Conservation (phyloP, 2,797 vertebrate species). For the Mus minutoides region DNA sequence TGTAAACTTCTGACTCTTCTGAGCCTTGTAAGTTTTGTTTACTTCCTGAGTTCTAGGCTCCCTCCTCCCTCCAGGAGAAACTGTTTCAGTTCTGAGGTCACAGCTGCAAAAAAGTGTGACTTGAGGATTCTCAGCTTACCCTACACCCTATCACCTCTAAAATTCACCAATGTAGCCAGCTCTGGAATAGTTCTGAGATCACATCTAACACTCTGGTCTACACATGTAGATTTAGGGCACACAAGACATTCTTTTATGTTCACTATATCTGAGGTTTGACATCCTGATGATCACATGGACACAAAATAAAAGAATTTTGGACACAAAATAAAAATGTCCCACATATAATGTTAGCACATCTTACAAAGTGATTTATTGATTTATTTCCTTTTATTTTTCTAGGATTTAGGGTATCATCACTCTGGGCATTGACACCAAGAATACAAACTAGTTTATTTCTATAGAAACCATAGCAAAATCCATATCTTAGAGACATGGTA, state of each 20-base stretch:
- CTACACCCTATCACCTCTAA: neutral
- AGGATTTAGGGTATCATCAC: neutral
- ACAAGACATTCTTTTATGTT: neutral
- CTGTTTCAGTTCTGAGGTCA: neutral
- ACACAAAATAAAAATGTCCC: neutral
- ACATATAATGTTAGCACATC: neutral
- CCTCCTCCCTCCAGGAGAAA: neutral
- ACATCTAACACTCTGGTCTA: neutral
- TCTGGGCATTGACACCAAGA: neutral
- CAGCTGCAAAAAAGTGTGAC: neutral
- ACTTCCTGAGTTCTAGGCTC: neutral
- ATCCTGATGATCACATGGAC: neutral
- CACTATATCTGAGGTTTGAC: neutral
- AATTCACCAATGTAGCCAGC: neutral
- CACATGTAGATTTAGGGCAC: neutral
- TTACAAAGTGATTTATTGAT: slow-evolving; percentile 13
- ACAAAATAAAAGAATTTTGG: neutral
- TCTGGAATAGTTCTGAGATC: neutral
- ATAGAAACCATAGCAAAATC: neutral
- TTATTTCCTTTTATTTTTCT: slow-evolving; percentile 3
- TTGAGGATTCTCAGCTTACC: neutral
- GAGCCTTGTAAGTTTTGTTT: neutral
- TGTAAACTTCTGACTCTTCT: neutral
- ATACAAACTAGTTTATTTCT: neutral
- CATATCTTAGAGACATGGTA: neutral